phyloP scores from a whole-genome alignment of 1,140 invertebrate genomes.

The Chelonus insularis region DNA sequence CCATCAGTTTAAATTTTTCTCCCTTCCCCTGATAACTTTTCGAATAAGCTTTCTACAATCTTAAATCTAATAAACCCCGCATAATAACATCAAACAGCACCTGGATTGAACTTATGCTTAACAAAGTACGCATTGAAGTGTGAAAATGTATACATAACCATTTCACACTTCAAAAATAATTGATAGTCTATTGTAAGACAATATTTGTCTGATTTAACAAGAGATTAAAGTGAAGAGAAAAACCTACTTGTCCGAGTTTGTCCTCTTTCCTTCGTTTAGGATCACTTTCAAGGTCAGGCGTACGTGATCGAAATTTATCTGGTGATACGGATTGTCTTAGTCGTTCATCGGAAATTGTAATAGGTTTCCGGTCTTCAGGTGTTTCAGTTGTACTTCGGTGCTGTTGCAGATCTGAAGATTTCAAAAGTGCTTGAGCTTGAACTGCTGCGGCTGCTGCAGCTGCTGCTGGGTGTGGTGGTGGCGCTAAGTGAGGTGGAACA shows the following conservation, averaged over 20 bases:
- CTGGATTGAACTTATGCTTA: no score
- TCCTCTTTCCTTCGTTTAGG: constrained; percentile 61
- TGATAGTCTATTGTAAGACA: no score
- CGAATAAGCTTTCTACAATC: no score
- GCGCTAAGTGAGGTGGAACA: constrained; percentile 50
- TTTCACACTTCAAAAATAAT: not conserved
- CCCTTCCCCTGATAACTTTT: no score
- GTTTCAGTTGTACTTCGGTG: constrained; percentile 47
- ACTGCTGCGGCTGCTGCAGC: constrained; percentile 47
- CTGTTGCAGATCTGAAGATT: constrained; percentile 50
- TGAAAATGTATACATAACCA: no score
- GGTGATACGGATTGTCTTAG: constrained; percentile 64
- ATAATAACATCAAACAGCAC: no score
- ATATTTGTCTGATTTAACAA: no score
- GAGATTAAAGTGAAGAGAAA: not conserved
- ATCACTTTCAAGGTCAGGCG: constrained; percentile 58
- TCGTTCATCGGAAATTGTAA: constrained; percentile 48
- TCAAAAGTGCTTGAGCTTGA: constrained; percentile 49
- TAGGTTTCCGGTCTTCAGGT: constrained; percentile 54
- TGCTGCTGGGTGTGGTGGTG: constrained; percentile 44
- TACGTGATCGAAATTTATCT: constrained; percentile 61
- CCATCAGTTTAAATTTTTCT: no score
- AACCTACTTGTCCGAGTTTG: constrained; percentile 56
- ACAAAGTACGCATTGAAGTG: no score
- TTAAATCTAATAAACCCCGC: no score